phyloP scores from a whole-genome alignment of 2,797 vertebrate genomes.

The Yasuhikotakia modesta region DNA sequence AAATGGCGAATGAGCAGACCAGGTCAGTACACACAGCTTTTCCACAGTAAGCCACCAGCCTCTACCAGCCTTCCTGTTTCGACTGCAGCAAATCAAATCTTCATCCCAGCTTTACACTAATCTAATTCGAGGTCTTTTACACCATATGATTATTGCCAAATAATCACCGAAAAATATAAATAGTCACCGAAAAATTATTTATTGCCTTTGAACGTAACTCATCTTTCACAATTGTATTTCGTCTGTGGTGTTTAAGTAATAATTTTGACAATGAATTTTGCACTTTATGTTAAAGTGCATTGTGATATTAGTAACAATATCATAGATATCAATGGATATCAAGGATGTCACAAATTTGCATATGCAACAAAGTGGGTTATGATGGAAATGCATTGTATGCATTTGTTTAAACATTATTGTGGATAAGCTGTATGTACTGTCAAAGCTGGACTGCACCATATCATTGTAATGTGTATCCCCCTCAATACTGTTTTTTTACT shows the following conservation, averaged over 20 bases:
- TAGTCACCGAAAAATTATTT: neutral
- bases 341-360: conserved; percentile 6
- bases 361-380: neutral
- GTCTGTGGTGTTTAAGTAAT: neutral
- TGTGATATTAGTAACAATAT: conserved; percentile 2
- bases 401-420: neutral
- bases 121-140: neutral
- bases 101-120: neutral
- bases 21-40: conserved; percentile 75
- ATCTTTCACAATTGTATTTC: neutral
- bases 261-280: neutral
- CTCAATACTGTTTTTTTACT: conserved; percentile 81
- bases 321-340: neutral
- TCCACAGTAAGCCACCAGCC: conserved; percentile 72
- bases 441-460: conserved; percentile 68
- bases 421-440: conserved; percentile 50
- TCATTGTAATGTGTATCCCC: conserved; percentile 34
- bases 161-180: neutral
- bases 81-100: conserved; percentile 71
- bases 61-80: conserved; percentile 75
- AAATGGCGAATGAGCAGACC: conserved; percentile 78
- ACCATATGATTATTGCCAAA: neutral
- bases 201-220: conserved; percentile 13
- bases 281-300: conserved; percentile 5
- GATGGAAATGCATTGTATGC: neutral